Evolutionary conservation across 2,888 invertebrate genomes (phyloP).

Genomic region (Liposcelis brunnea): DNA sequence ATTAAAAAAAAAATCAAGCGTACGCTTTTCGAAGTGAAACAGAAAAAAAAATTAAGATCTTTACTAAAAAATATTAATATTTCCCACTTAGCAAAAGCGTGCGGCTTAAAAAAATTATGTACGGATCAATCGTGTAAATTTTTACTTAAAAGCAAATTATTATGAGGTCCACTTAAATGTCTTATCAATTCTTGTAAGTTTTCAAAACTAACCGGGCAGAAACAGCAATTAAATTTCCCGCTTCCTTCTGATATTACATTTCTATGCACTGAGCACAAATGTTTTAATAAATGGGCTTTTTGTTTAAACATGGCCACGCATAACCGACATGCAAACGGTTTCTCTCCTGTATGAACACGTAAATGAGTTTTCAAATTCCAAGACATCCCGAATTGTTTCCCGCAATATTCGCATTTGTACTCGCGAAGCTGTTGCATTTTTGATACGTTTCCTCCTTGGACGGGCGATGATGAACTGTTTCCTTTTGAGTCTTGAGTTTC

Average conservation of each 20-base stretch:
- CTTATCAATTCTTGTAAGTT: constrained; percentile 71
- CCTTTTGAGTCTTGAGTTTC: too few species aligned
- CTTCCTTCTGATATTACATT: constrained; percentile 74
- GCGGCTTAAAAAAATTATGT: too few species aligned
- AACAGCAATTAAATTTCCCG: constrained; percentile 70
- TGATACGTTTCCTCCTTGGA: constrained; percentile 25
- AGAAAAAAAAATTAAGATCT: too few species aligned
- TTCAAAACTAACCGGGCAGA: constrained; percentile 72
- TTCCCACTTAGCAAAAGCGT: too few species aligned
- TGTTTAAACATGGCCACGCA: constrained; percentile 87
- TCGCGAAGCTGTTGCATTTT: constrained; percentile 36
- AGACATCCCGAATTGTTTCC: constrained; percentile 82
- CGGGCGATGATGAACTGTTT: too few species aligned
- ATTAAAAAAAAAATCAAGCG: too few species aligned
- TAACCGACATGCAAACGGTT: constrained; percentile 72
- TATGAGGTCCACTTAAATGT: constrained; percentile 75
- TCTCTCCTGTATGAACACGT: constrained; percentile 74
- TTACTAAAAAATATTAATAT: not conserved
- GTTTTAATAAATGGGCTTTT: constrained; percentile 73
- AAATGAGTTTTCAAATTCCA: constrained; percentile 83
- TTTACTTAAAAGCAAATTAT: constrained; percentile 71
- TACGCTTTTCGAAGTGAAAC: too few species aligned
- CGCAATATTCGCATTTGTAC: constrained; percentile 76
- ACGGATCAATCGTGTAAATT: constrained; percentile 51
- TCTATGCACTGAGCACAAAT: constrained; percentile 75